Conservation (phyloP, 2,113 vertebrate genomes). For the Cryptotis parvus region DNA sequence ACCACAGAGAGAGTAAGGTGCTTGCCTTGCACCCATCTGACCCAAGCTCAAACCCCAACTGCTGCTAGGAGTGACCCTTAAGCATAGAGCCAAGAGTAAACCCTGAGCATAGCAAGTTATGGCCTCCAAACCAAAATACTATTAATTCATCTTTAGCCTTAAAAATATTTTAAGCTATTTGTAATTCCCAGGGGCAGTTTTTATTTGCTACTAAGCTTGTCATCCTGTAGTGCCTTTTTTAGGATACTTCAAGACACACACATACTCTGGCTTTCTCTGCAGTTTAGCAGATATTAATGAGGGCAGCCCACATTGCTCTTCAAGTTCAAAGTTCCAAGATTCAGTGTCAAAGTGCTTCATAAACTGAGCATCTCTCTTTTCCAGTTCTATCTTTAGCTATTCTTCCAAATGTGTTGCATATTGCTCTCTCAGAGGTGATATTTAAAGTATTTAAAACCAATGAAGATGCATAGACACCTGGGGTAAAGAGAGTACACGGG, state of each 20-base stretch:
- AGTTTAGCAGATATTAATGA: background rate
- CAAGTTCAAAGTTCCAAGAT: slow-evolving; percentile 4
- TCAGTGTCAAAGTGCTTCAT: background rate
- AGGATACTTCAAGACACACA: background rate
- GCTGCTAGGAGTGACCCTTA: no score
- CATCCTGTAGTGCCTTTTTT: background rate
- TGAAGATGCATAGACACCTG: slow-evolving; percentile 1
- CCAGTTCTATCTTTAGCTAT: background rate
- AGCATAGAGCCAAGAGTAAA: no score
- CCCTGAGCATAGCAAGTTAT: no score
- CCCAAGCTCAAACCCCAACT: no score
- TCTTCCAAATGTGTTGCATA: background rate
- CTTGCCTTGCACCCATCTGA: no score
- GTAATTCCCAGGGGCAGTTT: background rate
- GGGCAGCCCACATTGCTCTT: background rate
- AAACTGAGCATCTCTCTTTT: background rate
- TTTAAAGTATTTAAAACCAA: background rate
- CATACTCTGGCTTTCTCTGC: background rate
- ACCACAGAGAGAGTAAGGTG: no score
- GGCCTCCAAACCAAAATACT: no score
- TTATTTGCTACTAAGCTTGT: background rate
- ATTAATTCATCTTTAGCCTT: slow-evolving; percentile 5
- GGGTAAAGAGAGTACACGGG: no score
- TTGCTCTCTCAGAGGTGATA: background rate
- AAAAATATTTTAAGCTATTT: background rate